phyloP scores from a whole-genome alignment of 2,888 invertebrate species.

The Auanema freiburgensis region DNA sequence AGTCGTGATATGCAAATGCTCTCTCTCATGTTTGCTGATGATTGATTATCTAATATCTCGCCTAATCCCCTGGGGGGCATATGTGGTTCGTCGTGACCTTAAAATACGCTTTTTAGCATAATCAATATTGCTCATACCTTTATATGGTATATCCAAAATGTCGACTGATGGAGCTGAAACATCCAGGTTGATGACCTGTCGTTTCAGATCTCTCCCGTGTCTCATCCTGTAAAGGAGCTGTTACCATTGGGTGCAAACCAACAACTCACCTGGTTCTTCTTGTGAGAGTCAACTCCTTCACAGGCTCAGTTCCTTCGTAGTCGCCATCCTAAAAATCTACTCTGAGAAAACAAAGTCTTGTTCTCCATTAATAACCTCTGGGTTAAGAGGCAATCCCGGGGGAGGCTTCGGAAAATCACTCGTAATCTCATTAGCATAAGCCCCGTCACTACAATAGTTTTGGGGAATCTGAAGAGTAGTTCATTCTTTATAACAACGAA shows the following conservation, averaged over 20 bases:
- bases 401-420: conserved; percentile 27
- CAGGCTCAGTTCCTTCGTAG: background rate
- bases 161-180: conserved; percentile 41
- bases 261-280: background rate
- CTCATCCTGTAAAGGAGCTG: conserved; percentile 21
- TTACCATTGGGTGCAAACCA: background rate
- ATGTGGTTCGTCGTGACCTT: too few species aligned
- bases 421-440: conserved; percentile 25
- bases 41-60: too few species aligned
- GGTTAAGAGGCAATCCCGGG: conserved; percentile 9
- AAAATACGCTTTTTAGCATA: too few species aligned
- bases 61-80: too few species aligned
- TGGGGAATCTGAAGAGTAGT: background rate
- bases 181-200: conserved; percentile 32
- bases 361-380: conserved; percentile 15
- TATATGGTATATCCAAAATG: conserved; percentile 43
- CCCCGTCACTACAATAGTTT: conserved; percentile 16
- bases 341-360: conserved; percentile 12
- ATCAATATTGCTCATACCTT: conserved; percentile 6
- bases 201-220: conserved; percentile 1
- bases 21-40: too few species aligned
- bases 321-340: background rate
- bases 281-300: too few species aligned
- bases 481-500: background rate
- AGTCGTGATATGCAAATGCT: too few species aligned